Percentiles rank a stretch among this genome's conserved stretches.
phyloP scores from a whole-genome alignment of 1,140 invertebrate genomes.

The Drosophila kikkawai region DNA sequence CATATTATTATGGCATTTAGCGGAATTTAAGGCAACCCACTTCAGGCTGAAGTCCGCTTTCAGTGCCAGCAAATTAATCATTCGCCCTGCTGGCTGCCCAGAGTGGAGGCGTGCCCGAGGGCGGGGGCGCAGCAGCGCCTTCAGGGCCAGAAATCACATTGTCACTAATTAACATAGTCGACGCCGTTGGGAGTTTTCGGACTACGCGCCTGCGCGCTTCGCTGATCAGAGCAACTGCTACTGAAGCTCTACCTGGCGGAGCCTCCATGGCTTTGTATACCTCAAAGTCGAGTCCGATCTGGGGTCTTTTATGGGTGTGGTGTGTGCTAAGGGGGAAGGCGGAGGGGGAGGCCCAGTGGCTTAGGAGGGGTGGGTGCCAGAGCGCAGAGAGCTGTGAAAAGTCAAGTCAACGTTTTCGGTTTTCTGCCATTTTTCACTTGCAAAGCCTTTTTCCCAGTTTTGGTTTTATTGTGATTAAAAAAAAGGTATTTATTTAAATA shows the following conservation, averaged over 20 bases:
- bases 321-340: slow-evolving; percentile 16
- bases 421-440: slow-evolving; percentile 32
- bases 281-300: not conserved
- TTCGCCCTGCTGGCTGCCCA: slow-evolving; percentile 42
- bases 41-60: slow-evolving; percentile 51
- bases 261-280: slow-evolving; percentile 3
- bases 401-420: slow-evolving; percentile 74
- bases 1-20: slow-evolving; percentile 82
- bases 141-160: slow-evolving; percentile 77
- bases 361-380: slow-evolving; percentile 43
- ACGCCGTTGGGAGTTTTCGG: slow-evolving; percentile 62
- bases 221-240: slow-evolving; percentile 64
- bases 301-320: slow-evolving; percentile 4
- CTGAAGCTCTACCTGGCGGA: slow-evolving; percentile 12
- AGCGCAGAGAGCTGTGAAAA: slow-evolving; percentile 77
- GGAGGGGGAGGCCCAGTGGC: slow-evolving; percentile 2
- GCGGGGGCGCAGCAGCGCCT: slow-evolving; percentile 51
- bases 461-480: slow-evolving; percentile 49
- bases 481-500: slow-evolving; percentile 17
- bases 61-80: slow-evolving; percentile 74
- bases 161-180: slow-evolving; percentile 81
- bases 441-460: not conserved
- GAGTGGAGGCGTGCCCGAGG: slow-evolving; percentile 9
- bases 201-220: slow-evolving; percentile 76
- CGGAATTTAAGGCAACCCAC: slow-evolving; percentile 75